phyloP scores from a whole-genome alignment of 1,140 invertebrate species.

The Eciton burchellii region DNA sequence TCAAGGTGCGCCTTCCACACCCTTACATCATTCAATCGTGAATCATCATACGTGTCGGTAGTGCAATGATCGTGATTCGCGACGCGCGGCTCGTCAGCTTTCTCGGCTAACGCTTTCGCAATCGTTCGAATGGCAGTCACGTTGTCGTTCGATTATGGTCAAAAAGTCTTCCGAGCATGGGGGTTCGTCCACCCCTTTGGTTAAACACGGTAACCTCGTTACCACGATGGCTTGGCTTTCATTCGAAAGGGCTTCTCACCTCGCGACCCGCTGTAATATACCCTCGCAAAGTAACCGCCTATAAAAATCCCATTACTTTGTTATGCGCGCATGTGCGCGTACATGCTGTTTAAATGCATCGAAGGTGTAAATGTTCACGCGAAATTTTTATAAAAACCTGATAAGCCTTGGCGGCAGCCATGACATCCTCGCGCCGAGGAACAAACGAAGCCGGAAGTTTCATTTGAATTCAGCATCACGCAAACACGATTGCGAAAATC shows the following conservation, averaged over 20 bases:
- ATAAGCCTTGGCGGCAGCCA: no score
- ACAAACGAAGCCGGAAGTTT: no score
- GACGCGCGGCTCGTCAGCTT: constrained; percentile 71
- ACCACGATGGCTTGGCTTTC: constrained; percentile 24
- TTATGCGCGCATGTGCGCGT: background rate
- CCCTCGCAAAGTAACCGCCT: background rate
- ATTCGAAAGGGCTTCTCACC: constrained; percentile 5
- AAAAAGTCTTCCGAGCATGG: constrained; percentile 56
- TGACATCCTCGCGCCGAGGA: no score
- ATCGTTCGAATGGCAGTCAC: constrained; percentile 65
- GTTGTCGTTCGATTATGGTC: constrained; percentile 63
- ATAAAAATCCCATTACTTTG: constrained; percentile 28
- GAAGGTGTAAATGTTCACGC: background rate
- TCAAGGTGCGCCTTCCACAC: background rate
- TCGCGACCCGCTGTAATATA: constrained; percentile 17
- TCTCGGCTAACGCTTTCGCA: constrained; percentile 69
- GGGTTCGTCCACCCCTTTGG: constrained; percentile 23
- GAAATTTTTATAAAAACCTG: constrained; percentile 41
- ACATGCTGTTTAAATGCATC: background rate
- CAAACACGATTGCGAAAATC: background rate
- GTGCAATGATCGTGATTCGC: constrained; percentile 61
- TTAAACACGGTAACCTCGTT: constrained; percentile 43
- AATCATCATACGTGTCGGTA: constrained; percentile 4
- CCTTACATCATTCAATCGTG: constrained; percentile 44
- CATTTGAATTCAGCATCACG: no score